A percentile compares a stretch with the other conserved stretches of the same genome.
Evolutionary conservation across 2,888 invertebrate species (phyloP).

Genomic region (Nipponacmea schrenckii): DNA sequence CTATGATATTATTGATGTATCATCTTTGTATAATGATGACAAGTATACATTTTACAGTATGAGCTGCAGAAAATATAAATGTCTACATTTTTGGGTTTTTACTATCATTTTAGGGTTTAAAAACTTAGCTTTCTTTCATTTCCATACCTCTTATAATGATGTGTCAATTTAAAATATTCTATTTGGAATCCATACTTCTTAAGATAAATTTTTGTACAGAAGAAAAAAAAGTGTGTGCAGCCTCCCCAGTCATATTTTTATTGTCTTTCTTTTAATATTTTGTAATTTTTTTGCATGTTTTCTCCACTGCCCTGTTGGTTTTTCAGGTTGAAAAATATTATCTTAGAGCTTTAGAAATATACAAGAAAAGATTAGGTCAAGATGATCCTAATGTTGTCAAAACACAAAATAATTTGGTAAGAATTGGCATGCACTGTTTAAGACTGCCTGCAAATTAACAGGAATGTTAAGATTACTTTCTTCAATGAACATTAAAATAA

Average conservation of each 20-base stretch:
- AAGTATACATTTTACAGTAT: background rate
- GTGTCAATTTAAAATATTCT: too few species aligned
- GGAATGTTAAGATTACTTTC: too few species aligned
- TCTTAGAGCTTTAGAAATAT: slow-evolving; percentile 97
- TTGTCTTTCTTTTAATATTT: slow-evolving; percentile 14
- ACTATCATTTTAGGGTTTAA: too few species aligned
- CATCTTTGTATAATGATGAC: too few species aligned
- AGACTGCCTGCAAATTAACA: too few species aligned
- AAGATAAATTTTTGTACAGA: too few species aligned
- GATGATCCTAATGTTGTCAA: slow-evolving; percentile 97
- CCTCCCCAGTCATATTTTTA: slow-evolving; percentile 1
- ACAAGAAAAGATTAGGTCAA: slow-evolving; percentile 89
- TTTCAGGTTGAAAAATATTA: slow-evolving; percentile 78
- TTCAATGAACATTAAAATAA: too few species aligned
- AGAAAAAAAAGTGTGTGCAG: background rate
- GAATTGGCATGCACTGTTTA: slow-evolving; percentile 18
- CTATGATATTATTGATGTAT: background rate
- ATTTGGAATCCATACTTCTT: too few species aligned
- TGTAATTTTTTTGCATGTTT: slow-evolving; percentile 17
- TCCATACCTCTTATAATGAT: too few species aligned
- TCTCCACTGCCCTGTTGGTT: slow-evolving; percentile 12
- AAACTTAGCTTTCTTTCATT: too few species aligned
- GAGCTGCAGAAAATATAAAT: slow-evolving; percentile 3
- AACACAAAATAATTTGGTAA: slow-evolving; percentile 94
- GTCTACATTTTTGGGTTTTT: too few species aligned